Evolutionary conservation across 2,797 vertebrate genomes (phyloP), one percentile per base, ranked within the genome.

Genomic region (Apogon hyalosoma): DNA sequence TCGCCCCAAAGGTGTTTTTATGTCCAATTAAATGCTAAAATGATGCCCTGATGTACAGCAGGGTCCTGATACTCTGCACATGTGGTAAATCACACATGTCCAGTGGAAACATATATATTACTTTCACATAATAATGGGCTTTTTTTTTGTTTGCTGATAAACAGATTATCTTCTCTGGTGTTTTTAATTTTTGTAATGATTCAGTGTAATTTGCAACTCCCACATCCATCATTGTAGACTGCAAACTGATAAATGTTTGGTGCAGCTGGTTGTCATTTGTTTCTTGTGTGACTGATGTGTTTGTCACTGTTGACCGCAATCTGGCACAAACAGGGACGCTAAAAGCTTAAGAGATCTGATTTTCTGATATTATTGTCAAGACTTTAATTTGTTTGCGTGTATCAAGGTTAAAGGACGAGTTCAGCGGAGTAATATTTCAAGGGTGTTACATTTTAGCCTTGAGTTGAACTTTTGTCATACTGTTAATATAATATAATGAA

Each of bases 1-100:
- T 77, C 0, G 71, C 76, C 63, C 83, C 68, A 63, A 64, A 73
- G 80, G 73, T 87, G 63, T 73, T 82, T 82, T 82, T 61, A 80
- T 70, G 59, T 80, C 79, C 82, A 83, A 83, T 89, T 77, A 90
- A 78, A 83, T 65, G 79, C 54, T 73, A 54, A 83, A 75, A 77
- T 72, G 76, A 73, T 69, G 40, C 71, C 63, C 64, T 72, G 73
- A 79, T 76, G 48, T 70, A 65, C 70, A 73, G 52, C 53, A 15
- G 61, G 64, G 65, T 68, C 54, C 45, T 45, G 55, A 48, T 68
- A 40, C 46, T 65, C 31, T 51, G 19, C 46, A 38, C 59, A 21
- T 14, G 13, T 7, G 49, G n/a, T 85, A 65, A 51, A 77, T 82
- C 76, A 70, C 57, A 49, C 1, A 38, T 31, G 47, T 73, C 16